Base-by-base conservation (phyloP, 2,888 invertebrate species). In the Helobdella robusta region DNA sequence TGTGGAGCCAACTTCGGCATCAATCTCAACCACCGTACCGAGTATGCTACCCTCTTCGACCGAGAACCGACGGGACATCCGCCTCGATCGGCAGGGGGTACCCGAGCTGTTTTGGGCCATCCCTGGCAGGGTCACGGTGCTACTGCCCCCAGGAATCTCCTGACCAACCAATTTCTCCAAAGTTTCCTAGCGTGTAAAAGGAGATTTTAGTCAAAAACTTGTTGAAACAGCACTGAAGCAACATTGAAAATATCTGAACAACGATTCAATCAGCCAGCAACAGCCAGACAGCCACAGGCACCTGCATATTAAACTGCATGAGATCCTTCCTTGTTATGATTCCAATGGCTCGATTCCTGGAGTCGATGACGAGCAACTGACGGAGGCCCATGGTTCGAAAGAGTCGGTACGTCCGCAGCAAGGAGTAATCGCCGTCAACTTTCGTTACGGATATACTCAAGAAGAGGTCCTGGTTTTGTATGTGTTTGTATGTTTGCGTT, bases 301-400 rank as follows among this genome's bases (percentile, higher is more conserved):
- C 69, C 61, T 70, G 68, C 30, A 70, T 64, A 35, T 67, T 61
- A 68, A 70, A 72, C 35, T 70, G 75, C 74, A 77, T 74, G 46
- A 77, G 70, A 70, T 77, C 77, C 68, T 77, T 76, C 6, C 76
- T 68, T 3, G 76, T 75, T 30, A 77, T 70, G 20, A 77, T 74
- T 46, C 77, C 77, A 23, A 72, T 72, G 4, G 75, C 73, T 63
- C 72, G 70, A 67, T 76, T 76, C 5, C 68, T 64, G 20, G 69
- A 68, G 67, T 77, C 75, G 5, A 73, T 71, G 2, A 77, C 73
- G 5, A 73, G 69, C 60, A 77, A 71, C 62, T 77, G 77, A 8
- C 77, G 73, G 11, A 76, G 70, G 15, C 77, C 77, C 36, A 77
- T 68, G 18, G 74, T 73, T 4, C 76, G 73, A 68, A 77, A 75